These are phyloP conservation scores for Pontoporia blainvillei DNA, from an alignment of 2,113 vertebrate genomes.

Conservation along the genomic window DNA sequence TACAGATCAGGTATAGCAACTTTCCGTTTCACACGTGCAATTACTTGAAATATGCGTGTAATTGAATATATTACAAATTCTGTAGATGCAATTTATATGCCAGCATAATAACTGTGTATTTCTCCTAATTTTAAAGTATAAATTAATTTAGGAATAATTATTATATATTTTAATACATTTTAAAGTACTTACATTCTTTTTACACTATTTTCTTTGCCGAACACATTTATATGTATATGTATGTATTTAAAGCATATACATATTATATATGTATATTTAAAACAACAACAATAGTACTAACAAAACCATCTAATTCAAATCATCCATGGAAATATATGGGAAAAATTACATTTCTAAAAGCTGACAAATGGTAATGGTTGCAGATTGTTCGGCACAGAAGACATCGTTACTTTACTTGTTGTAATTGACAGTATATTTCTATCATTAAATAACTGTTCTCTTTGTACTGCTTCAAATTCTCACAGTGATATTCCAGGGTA, in stretches of 20 bases:
- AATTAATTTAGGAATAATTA: background rate
- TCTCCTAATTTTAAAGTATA: slow-evolving; percentile 28
- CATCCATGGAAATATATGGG: background rate
- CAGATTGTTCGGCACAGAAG: background rate
- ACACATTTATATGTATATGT: background rate
- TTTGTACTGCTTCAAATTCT: background rate
- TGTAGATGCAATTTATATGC: background rate
- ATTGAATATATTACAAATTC: slow-evolving; percentile 49
- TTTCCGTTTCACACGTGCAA: background rate
- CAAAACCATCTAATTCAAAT: background rate
- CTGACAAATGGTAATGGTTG: background rate
- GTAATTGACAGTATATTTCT: background rate
- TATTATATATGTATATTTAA: background rate
- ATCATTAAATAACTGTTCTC: background rate
- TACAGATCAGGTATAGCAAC: slow-evolving; percentile 4
- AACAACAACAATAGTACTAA: background rate
- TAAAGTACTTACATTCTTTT: background rate
- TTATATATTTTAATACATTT: background rate
- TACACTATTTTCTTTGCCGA: background rate
- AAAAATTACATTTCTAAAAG: background rate
- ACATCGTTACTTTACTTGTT: background rate
- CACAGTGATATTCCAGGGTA: background rate
- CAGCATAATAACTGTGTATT: background rate
- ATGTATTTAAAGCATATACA: background rate
- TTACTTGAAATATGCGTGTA: slow-evolving; percentile 53